Evolutionary conservation across 2,888 invertebrate genomes (phyloP), one percentile per base, ranked within the genome.

Genomic region (Plemyria rubiginata): DNA sequence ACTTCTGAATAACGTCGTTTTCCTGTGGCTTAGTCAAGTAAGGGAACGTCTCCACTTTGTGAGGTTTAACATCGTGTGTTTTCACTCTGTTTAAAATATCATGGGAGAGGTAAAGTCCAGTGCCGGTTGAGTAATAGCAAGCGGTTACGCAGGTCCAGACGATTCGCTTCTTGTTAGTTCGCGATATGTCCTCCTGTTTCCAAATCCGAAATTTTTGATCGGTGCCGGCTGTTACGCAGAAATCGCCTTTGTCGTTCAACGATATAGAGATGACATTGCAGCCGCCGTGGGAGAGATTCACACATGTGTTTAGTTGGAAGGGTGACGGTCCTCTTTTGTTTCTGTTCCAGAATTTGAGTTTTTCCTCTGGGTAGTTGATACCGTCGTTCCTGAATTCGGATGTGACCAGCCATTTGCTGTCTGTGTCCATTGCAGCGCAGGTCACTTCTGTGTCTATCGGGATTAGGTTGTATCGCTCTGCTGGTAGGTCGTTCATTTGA

Each of bases 321-420:
- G 88, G 90, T 0, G 79, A 71, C 0, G 76, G 55, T 4, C 45
- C 46, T 46, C 49, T 55, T 13, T 32, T 40, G 12, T 13, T 12
- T 6, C 58, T 64, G 36, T 8, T 50, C 91, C 92, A 92, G 76
- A 92, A 92, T 66, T 92, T 92, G 0, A 92, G 81, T 65, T 84
- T 85, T 64, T 92, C 92, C 65, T 92, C 92, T 0, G 92, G 89
- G 67, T 88, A 91, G 40, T 75, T 81, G 43, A 81, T 67, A n/a
- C 89, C 88, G 32, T 92, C 92, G 65, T 90, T 86, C 61, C 92
- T 80, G 70, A 91, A 92, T 63, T 92, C 91, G 0, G 92, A 92
- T 0, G 92, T 93, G 49, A 87, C 90, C 0, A 92, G 84, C 88
- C 90, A 92, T 0, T 73, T 69, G 0, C 91, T 88, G 43, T 87